These are phyloP conservation scores for Peromyscus nudipes DNA, from an alignment of 2,797 vertebrate species.

Conservation along the genomic window DNA sequence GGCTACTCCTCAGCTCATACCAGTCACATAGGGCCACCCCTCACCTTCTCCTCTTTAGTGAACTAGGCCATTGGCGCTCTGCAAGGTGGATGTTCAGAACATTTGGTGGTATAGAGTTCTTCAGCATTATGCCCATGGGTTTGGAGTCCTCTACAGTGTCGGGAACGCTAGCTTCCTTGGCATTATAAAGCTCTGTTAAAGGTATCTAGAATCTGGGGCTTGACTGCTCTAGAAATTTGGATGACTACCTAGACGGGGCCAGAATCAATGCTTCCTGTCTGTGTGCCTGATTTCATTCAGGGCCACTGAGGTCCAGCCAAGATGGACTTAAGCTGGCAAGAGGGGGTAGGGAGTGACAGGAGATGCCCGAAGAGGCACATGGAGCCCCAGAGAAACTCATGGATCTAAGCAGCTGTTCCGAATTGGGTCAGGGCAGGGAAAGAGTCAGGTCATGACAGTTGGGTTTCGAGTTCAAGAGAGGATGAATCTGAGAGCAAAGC, in stretches of 20 bases:
- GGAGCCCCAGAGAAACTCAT: background rate
- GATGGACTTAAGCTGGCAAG: background rate
- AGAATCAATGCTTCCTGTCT: slow-evolving; percentile 19
- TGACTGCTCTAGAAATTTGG: background rate
- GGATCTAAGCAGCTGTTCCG: slow-evolving; percentile 12
- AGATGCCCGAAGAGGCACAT: background rate
- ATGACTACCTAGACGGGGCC: background rate
- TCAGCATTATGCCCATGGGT: background rate
- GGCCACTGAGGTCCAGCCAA: background rate
- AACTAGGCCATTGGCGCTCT: background rate
- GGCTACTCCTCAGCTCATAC: background rate
- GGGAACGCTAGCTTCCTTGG: background rate
- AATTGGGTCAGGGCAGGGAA: background rate
- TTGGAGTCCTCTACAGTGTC: background rate
- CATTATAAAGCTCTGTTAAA: background rate
- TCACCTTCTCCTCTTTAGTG: background rate
- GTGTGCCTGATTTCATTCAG: background rate
- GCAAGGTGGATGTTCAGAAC: background rate
- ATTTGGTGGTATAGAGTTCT: background rate
- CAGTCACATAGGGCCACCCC: background rate
- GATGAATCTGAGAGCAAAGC: background rate
- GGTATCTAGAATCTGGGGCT: background rate
- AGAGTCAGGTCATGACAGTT: background rate
- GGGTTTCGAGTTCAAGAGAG: slow-evolving; percentile 33
- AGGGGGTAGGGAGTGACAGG: too few relatives aligned